Percentiles rank a stretch among this genome's conserved stretches.
Evolutionary conservation across 64 coral and sea anemone genomes (phyloP).

Genomic region (Montipora cactus): DNA sequence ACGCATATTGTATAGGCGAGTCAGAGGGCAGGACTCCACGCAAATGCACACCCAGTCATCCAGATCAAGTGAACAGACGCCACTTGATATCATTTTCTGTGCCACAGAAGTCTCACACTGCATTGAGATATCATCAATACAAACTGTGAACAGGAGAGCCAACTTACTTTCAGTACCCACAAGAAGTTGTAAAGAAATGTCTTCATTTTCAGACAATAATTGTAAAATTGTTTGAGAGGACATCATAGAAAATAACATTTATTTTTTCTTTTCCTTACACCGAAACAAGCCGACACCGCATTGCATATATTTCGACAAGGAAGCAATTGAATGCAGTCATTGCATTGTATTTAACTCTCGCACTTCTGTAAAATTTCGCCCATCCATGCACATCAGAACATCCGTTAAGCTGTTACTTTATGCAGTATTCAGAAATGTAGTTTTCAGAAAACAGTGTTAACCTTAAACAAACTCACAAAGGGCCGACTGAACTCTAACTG

Average conservation of each 20-base stretch:
- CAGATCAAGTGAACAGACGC: not conserved
- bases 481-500: too few species aligned
- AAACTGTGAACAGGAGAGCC: too few species aligned
- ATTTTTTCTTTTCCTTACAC: too few species aligned
- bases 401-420: not conserved
- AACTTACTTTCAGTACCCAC: too few species aligned
- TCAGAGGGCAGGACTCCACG: slow-evolving; percentile 38
- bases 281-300: not conserved
- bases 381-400: too few species aligned
- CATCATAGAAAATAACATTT: too few species aligned
- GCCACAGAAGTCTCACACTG: not conserved
- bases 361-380: not conserved
- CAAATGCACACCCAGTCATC: not conserved
- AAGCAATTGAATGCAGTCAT: not conserved
- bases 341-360: not conserved
- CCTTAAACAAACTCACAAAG: not conserved
- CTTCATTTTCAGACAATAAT: too few species aligned
- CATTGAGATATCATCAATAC: not conserved
- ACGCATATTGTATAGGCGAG: not conserved
- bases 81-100: not conserved
- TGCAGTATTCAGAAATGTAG: not conserved
- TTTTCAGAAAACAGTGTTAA: not conserved
- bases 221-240: not conserved
- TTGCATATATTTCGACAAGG: not conserved
- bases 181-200: too few species aligned